Percentiles rank a stretch among this genome's conserved stretches.
phyloP scores from a whole-genome alignment of 1,140 invertebrate species.

The Conus betulinus region DNA sequence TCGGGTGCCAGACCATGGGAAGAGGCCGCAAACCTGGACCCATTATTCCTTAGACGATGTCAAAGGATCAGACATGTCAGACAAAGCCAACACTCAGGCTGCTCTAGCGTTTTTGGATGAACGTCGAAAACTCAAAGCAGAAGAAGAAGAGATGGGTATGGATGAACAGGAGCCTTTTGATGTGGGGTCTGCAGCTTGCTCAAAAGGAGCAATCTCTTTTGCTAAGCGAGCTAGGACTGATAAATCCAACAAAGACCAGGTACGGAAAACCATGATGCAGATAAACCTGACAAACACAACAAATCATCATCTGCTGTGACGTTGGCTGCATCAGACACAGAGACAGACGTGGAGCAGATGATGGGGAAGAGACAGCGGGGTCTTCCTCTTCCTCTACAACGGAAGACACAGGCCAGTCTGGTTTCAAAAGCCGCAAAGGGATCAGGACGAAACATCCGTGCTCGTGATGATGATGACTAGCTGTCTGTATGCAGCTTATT shows the following conservation, averaged over 20 bases:
- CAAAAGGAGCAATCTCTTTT: constrained; percentile 53
- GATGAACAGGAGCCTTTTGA: constrained; percentile 40
- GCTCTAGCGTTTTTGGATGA: constrained; percentile 62
- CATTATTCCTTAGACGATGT: constrained; percentile 63
- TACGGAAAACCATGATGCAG: background rate
- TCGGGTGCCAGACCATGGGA: constrained; percentile 52
- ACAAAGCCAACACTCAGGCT: constrained; percentile 55
- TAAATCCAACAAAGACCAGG: background rate
- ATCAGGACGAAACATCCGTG: constrained; percentile 25
- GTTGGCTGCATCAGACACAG: background rate
- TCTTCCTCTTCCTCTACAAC: background rate
- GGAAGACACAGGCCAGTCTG: background rate
- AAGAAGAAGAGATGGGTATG: constrained; percentile 35
- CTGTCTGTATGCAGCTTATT: too few species aligned
- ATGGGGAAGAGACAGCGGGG: background rate
- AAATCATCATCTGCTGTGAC: background rate
- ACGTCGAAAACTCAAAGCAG: constrained; percentile 43
- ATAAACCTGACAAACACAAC: background rate
- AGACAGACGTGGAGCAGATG: background rate
- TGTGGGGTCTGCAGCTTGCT: constrained; percentile 44
- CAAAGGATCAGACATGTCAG: constrained; percentile 47
- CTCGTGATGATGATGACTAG: constrained; percentile 21
- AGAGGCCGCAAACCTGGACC: constrained; percentile 61
- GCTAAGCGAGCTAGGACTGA: constrained; percentile 35
- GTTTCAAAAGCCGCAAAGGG: constrained; percentile 26